These are phyloP conservation scores for Chelon auratus DNA, from an alignment of 2,797 vertebrate species.

Conservation along the genomic window DNA sequence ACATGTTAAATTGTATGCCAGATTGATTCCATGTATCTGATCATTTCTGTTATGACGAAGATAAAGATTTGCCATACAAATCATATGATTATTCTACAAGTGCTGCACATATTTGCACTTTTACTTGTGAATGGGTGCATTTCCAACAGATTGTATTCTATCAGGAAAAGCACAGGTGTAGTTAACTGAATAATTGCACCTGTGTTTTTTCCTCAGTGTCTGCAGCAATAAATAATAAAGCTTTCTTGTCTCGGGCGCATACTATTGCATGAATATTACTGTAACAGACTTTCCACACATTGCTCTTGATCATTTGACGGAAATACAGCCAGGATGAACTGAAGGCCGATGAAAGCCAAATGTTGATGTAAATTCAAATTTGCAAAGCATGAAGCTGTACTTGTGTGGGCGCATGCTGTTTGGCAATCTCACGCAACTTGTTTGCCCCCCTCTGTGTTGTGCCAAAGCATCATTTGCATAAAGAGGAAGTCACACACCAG, in stretches of 20 bases:
- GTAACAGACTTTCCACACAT: not conserved
- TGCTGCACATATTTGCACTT: not conserved
- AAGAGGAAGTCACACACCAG: constrained; percentile 59
- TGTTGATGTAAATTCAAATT: not conserved
- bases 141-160: too few relatives aligned
- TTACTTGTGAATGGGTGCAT: too few relatives aligned
- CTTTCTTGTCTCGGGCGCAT: not conserved
- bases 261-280: not conserved
- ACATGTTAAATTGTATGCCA: too few relatives aligned
- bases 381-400: not conserved
- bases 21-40: not conserved
- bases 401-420: not conserved
- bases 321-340: not conserved
- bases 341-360: not conserved
- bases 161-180: not conserved
- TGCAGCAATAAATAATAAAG: not conserved
- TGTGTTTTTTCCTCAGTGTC: too few relatives aligned
- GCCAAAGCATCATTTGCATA: constrained; percentile 65
- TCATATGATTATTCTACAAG: too few relatives aligned
- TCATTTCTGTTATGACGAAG: not conserved
- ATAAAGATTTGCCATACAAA: not conserved
- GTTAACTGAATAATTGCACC: not conserved
- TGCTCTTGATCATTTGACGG: not conserved
- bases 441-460: constrained; percentile 15
- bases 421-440: constrained; percentile 1